phyloP scores from a whole-genome alignment of 1,140 invertebrate species.

The Fopius arisanus region DNA sequence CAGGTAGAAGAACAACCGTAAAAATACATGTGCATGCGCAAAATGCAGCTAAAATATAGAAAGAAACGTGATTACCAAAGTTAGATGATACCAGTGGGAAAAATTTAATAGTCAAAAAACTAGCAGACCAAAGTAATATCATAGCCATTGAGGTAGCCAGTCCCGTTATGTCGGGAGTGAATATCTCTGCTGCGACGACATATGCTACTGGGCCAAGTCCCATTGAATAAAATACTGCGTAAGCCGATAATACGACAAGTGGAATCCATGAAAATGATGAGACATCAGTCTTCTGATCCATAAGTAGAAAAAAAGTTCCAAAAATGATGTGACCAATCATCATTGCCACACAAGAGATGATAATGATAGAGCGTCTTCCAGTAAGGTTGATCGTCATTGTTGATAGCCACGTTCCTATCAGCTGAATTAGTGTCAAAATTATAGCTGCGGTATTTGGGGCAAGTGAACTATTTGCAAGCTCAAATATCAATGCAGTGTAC shows the following conservation, averaged over 20 bases:
- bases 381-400: slow-evolving; percentile 68
- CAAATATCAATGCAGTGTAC: slow-evolving; percentile 69
- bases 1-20: slow-evolving; percentile 66
- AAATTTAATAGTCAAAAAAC: slow-evolving; percentile 67
- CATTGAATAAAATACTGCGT: slow-evolving; percentile 66
- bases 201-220: slow-evolving; percentile 68
- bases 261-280: slow-evolving; percentile 63
- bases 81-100: slow-evolving; percentile 46
- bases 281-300: slow-evolving; percentile 45
- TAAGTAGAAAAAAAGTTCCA: slow-evolving; percentile 60
- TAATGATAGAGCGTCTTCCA: slow-evolving; percentile 68
- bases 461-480: slow-evolving; percentile 60
- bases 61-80: slow-evolving; percentile 53
- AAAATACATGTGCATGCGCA: slow-evolving; percentile 44
- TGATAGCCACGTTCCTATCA: slow-evolving; percentile 62
- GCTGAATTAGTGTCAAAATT: slow-evolving; percentile 61
- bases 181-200: slow-evolving; percentile 71
- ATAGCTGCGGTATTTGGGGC: slow-evolving; percentile 65
- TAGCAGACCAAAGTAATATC: slow-evolving; percentile 62
- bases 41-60: slow-evolving; percentile 45
- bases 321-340: slow-evolving; percentile 55
- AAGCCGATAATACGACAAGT: slow-evolving; percentile 64
- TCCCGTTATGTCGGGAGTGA: slow-evolving; percentile 63
- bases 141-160: slow-evolving; percentile 63
- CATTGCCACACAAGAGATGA: slow-evolving; percentile 65